Base-by-base conservation (phyloP, 2,797 vertebrate genomes). In the Gadopsis bispinosus region DNA sequence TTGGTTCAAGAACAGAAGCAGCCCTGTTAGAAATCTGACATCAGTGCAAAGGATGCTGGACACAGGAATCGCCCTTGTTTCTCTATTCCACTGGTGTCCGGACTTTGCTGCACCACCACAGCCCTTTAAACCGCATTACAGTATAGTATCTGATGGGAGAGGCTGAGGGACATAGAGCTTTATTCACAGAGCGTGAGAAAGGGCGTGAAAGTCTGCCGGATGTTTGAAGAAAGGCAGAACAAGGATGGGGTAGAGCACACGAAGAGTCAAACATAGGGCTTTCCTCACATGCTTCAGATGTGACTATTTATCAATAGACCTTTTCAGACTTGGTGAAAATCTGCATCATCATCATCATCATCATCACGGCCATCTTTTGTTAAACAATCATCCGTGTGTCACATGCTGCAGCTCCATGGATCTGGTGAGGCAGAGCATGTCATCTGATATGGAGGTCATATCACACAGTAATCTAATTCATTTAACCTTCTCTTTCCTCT, bases 371-470 rank as follows among this genome's bases (percentile, higher is more conserved):
- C 41, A 3, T 62, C 11, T 77, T 62, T 76, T 59, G 73, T 43
- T 63, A 75, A 17, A 66, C 45, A 50, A 19, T 59, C 48, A 61
- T 79, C 39, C 3, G 14, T 45, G 60, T 41, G 70, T 91, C 85
- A 87, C 79, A 82, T 81, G 73, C 63, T 75, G 69, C 41, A 47
- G 68, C 58, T 63, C 20, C 56, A 9, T 12, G 14, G 65, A 80
- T 45, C 65, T 55, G 29, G 5, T 61, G 59, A 75, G 55, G 63
- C 67, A 75, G 48, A 80, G 43, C 76, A 45, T 9, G 11, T 83
- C 81, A 84, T 70, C 41, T 73, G 78, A 83, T 78, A 72, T 64
- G 51, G 79, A 83, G 63, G 72, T 81, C 69, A 62, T 54, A 69
- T 82, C 69, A 50, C 47, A 67, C 63, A 76, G 78, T 76, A 69